Conservation (phyloP, 2,797 vertebrate species). For the Sardinella longiceps region DNA sequence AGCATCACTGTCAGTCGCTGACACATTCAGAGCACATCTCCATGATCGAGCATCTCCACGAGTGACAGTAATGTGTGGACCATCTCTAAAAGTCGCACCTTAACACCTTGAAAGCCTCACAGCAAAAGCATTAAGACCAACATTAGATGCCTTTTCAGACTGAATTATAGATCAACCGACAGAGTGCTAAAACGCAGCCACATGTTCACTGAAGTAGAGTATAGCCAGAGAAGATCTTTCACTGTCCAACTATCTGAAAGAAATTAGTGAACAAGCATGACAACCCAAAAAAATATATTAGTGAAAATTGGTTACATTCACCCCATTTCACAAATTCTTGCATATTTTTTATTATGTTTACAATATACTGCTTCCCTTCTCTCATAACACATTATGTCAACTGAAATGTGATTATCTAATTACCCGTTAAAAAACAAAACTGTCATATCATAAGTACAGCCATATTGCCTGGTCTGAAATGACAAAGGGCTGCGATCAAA, state of each 20-base stretch:
- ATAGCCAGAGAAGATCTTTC: not conserved
- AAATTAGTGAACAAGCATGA: not conserved
- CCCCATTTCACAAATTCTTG: not conserved
- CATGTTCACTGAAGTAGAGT: not conserved
- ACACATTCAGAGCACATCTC: constrained; percentile 1
- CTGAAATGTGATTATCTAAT: not conserved
- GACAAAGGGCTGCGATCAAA: not conserved
- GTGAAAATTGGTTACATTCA: not conserved
- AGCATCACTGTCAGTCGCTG: not conserved
- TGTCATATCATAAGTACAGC: not conserved
- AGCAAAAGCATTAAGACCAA: not conserved
- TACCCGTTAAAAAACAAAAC: not conserved
- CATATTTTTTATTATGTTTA: not conserved
- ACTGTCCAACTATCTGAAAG: not conserved
- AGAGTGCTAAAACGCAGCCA: not conserved
- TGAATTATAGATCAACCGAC: not conserved
- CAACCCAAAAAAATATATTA: not conserved
- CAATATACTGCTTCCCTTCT: not conserved
- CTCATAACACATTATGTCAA: not conserved
- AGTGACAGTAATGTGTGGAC: constrained; percentile 12
- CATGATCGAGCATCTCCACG: not conserved
- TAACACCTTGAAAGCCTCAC: not conserved
- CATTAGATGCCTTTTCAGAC: not conserved
- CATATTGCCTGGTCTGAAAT: not conserved
- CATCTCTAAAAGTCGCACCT: not conserved